Evolutionary conservation across 2,888 invertebrate genomes (phyloP).

Genomic region (Brachyptera putata): DNA sequence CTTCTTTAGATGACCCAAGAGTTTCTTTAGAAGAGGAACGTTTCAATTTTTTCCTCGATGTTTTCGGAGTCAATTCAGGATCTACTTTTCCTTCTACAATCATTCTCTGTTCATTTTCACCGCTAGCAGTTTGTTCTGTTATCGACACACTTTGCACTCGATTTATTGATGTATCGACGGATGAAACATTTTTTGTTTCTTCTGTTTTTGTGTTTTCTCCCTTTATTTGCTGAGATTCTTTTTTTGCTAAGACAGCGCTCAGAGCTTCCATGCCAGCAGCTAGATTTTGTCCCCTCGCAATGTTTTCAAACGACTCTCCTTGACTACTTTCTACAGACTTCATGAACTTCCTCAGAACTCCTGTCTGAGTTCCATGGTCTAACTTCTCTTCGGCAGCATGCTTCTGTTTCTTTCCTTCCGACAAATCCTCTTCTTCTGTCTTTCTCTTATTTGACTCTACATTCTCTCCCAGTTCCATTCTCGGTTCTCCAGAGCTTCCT

Average conservation of each 20-base stretch:
- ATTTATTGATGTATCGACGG: no score
- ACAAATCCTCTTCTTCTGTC: conserved; percentile 30
- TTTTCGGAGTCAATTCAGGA: conserved; percentile 8
- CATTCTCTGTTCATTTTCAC: neutral
- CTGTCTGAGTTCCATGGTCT: conserved; percentile 24
- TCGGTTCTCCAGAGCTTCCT: conserved; percentile 24
- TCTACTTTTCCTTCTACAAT: neutral
- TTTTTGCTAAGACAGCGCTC: neutral
- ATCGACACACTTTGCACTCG: no score
- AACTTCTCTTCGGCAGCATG: conserved; percentile 42
- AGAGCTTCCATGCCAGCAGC: neutral
- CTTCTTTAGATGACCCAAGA: neutral
- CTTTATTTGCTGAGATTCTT: no score
- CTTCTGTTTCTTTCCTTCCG: conserved; percentile 39
- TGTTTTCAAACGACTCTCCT: conserved; percentile 26
- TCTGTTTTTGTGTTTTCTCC: no score
- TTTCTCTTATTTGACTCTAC: conserved; percentile 28
- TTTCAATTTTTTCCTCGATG: conserved; percentile 7
- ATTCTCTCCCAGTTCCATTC: conserved; percentile 24
- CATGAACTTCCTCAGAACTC: conserved; percentile 19
- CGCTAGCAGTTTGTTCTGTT: neutral
- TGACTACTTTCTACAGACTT: conserved; percentile 29
- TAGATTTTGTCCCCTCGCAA: neutral
- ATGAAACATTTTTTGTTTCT: no score
- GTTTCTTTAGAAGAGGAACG: conserved; percentile 1